These are phyloP conservation scores for Choloepus didactylus DNA, from an alignment of 2,797 vertebrate species.

Conservation along the genomic window DNA sequence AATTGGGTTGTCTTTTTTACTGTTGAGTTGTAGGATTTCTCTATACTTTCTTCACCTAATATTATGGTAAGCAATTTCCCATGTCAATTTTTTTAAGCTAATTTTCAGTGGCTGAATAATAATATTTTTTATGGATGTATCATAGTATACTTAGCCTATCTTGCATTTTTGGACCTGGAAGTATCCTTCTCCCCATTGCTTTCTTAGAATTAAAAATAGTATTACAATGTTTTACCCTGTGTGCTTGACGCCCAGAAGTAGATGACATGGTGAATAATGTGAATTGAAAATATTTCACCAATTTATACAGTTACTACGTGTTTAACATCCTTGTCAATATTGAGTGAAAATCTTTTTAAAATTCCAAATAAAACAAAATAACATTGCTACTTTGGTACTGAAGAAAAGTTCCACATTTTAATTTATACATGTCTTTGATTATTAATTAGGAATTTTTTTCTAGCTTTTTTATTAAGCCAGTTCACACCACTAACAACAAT, in stretches of 20 bases:
- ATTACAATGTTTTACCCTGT: background rate
- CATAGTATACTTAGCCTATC: background rate
- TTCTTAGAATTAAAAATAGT: background rate
- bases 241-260: background rate
- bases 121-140: background rate
- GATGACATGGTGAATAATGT: background rate
- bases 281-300: slow-evolving; percentile 12
- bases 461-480: slow-evolving; percentile 4
- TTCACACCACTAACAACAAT: background rate
- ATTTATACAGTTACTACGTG: background rate
- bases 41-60: background rate
- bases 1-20: no score
- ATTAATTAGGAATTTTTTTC: slow-evolving; percentile 6
- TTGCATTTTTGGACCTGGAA: background rate
- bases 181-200: no score
- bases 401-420: slow-evolving; percentile 1
- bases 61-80: background rate
- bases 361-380: background rate
- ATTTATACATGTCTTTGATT: background rate
- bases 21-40: no score
- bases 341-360: background rate
- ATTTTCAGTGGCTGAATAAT: background rate
- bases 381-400: background rate
- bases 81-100: slow-evolving; percentile 1
- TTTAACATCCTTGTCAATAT: background rate